phyloP scores from a whole-genome alignment of 2,113 vertebrate species.

The Geococcyx californianus region DNA sequence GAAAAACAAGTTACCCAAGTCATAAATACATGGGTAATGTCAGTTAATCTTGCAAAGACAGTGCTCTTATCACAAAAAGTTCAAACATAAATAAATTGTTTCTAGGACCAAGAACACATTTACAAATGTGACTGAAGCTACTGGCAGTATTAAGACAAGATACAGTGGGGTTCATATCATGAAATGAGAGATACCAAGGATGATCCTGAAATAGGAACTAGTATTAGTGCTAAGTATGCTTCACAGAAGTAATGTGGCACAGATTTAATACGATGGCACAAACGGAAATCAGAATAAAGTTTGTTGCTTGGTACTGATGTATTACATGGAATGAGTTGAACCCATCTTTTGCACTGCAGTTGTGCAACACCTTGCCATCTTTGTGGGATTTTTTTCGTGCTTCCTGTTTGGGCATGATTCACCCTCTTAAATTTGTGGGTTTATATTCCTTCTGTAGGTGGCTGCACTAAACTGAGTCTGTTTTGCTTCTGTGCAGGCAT shows the following conservation, averaged over 20 bases:
- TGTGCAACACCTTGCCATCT: background rate
- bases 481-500: background rate
- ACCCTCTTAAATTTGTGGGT: background rate
- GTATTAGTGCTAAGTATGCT: background rate
- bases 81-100: slow-evolving; percentile 42
- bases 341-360: background rate
- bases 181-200: background rate
- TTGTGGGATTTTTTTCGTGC: background rate
- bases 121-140: slow-evolving; percentile 32
- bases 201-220: background rate
- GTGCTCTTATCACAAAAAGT: background rate
- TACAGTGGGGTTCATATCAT: background rate
- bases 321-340: background rate
- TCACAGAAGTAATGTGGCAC: background rate
- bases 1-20: background rate
- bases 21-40: slow-evolving; percentile 32
- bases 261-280: background rate
- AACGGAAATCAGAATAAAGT: background rate
- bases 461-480: background rate
- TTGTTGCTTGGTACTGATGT: background rate
- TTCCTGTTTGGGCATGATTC: background rate
- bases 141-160: slow-evolving; percentile 2
- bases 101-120: slow-evolving; percentile 41
- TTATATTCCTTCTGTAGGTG: background rate
- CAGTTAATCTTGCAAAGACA: background rate